Conservation (phyloP, 1,140 invertebrate genomes). For the Lordiphosa stackelbergi region DNA sequence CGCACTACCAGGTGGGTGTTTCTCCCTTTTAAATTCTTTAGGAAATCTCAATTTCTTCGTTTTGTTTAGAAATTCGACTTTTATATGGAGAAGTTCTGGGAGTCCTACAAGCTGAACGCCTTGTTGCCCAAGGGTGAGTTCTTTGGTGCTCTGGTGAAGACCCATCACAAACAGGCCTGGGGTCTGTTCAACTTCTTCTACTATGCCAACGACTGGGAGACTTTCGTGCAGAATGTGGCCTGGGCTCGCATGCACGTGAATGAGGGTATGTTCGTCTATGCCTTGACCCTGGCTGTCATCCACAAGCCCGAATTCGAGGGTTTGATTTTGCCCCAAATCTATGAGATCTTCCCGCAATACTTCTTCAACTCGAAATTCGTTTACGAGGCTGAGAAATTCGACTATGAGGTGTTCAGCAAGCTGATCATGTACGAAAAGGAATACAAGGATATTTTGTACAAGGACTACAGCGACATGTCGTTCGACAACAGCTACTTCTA, state of each 20-base stretch:
- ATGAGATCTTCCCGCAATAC: slow-evolving; percentile 82
- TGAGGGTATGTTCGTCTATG: slow-evolving; percentile 80
- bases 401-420: slow-evolving; percentile 74
- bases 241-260: slow-evolving; percentile 81
- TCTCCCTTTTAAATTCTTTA: background rate
- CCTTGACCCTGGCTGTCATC: slow-evolving; percentile 80
- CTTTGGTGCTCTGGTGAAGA: slow-evolving; percentile 81
- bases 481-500: slow-evolving; percentile 52
- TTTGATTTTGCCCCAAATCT: slow-evolving; percentile 80
- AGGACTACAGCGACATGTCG: slow-evolving; percentile 42
- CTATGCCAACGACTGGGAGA: slow-evolving; percentile 83
- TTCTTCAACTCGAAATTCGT: slow-evolving; percentile 81
- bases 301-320: slow-evolving; percentile 80
- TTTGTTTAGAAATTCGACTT: slow-evolving; percentile 78
- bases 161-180: slow-evolving; percentile 81
- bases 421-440: slow-evolving; percentile 64
- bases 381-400: slow-evolving; percentile 79
- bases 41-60: background rate
- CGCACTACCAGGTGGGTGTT: slow-evolving; percentile 68
- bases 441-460: slow-evolving; percentile 58
- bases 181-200: slow-evolving; percentile 84
- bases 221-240: slow-evolving; percentile 81
- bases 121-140: slow-evolving; percentile 80
- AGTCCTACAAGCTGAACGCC: slow-evolving; percentile 79
- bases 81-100: slow-evolving; percentile 81